Percentiles rank a stretch among this genome's conserved stretches.
phyloP scores from a whole-genome alignment of 2,888 invertebrate genomes.

The Argyresthia albistria region DNA sequence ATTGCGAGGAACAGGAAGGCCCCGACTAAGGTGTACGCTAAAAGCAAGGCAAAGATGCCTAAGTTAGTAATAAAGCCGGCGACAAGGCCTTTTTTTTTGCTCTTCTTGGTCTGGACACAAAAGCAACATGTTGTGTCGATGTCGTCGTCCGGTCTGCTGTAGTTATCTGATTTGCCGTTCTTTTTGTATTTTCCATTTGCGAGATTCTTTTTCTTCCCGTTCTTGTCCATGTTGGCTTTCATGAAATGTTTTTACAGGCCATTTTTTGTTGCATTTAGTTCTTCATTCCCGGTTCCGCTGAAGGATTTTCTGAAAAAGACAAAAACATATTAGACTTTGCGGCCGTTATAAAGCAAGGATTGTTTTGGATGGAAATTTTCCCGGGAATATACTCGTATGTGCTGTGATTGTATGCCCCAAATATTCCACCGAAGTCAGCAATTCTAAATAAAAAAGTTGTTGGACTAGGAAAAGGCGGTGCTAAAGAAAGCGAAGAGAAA shows the following conservation, averaged over 20 bases:
- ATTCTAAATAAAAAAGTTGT: slow-evolving; percentile 31
- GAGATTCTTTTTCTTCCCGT: slow-evolving; percentile 51
- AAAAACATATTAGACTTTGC: no score
- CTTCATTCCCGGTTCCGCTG: neutral
- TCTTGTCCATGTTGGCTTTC: slow-evolving; percentile 53
- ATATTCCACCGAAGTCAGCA: slow-evolving; percentile 27
- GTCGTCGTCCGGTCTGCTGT: slow-evolving; percentile 42
- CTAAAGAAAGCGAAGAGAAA: slow-evolving; percentile 29
- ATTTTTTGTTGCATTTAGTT: neutral
- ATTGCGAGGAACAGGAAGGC: slow-evolving; percentile 89
- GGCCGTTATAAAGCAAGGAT: no score
- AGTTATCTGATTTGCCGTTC: slow-evolving; percentile 47
- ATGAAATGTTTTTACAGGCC: slow-evolving; percentile 8
- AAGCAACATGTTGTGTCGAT: slow-evolving; percentile 58
- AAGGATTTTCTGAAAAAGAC: no score
- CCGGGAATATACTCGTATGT: neutral
- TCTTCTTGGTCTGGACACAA: slow-evolving; percentile 61
- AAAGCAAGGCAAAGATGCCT: slow-evolving; percentile 84
- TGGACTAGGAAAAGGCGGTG: slow-evolving; percentile 38
- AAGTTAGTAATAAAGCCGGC: slow-evolving; percentile 85
- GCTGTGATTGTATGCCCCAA: neutral
- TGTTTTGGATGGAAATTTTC: neutral
- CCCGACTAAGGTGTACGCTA: slow-evolving; percentile 82
- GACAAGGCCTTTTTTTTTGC: slow-evolving; percentile 58
- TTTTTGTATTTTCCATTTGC: slow-evolving; percentile 62